phyloP scores from a whole-genome alignment of 2,113 vertebrate species.

The Aplodontia rufa region DNA sequence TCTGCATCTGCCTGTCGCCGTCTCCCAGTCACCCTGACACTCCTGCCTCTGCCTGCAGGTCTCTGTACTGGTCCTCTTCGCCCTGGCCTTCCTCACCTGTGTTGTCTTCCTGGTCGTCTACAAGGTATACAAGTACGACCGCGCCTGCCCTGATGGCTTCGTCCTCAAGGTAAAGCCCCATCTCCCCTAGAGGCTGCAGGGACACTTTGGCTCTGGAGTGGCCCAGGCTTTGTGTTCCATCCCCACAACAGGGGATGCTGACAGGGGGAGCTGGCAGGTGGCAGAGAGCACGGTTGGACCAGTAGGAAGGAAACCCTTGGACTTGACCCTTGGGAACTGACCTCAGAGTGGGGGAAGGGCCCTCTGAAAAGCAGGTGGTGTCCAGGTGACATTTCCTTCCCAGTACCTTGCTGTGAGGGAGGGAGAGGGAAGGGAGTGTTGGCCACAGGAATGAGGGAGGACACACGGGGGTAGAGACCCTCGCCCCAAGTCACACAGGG shows the following conservation, averaged over 20 bases:
- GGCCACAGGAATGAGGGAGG: not conserved
- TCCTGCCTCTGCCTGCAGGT: conserved; percentile 84
- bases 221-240: not conserved
- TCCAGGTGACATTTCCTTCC: not conserved
- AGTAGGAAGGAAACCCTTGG: no score
- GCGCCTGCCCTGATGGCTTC: conserved; percentile 95
- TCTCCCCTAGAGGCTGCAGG: rapidly evolving
- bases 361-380: not conserved
- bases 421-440: not conserved
- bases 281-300: not conserved
- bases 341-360: no score
- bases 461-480: no score
- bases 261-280: not conserved
- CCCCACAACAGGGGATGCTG: rapidly evolving
- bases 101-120: conserved; percentile 98
- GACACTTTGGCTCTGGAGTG: rapidly evolving
- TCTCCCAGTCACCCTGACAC: rapidly evolving
- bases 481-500: rapidly evolving
- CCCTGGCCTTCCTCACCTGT: conserved; percentile 95
- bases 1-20: not conserved
- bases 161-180: conserved; percentile 89
- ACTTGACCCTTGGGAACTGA: not conserved
- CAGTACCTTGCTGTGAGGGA: no score
- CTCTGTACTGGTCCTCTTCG: conserved; percentile 94
- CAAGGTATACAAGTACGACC: conserved; percentile 98